Evolutionary conservation across 2,113 vertebrate genomes (phyloP).

Genomic region (Protobothrops flavoviridis): DNA sequence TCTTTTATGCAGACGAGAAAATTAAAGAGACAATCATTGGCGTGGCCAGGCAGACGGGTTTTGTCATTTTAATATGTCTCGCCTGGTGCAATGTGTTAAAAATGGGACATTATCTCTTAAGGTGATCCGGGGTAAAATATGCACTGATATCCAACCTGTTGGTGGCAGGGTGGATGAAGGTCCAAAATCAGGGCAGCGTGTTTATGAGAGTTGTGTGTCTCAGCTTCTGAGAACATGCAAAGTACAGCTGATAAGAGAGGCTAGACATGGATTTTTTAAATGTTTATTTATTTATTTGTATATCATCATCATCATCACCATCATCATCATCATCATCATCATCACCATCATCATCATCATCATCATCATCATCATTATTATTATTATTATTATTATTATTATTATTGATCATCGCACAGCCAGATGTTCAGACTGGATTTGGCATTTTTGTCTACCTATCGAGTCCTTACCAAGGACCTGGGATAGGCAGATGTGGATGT

Average conservation of each 20-base stretch:
- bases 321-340: too few species aligned
- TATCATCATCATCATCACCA: too few species aligned
- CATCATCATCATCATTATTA: background rate
- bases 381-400: background rate
- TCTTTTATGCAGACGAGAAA: constrained; percentile 70
- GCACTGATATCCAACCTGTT: too few species aligned
- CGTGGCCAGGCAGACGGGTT: constrained; percentile 68
- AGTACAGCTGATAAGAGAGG: background rate
- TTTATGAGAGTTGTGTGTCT: background rate
- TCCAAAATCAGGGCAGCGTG: background rate
- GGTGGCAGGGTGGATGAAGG: background rate
- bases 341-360: too few species aligned
- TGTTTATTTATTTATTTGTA: background rate
- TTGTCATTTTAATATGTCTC: constrained; percentile 58
- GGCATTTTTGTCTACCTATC: too few species aligned
- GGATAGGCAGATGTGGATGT: too few species aligned
- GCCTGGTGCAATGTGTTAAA: constrained; percentile 60
- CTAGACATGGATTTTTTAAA: background rate
- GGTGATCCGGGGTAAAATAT: background rate
- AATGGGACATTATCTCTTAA: constrained; percentile 9
- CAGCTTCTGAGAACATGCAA: background rate
- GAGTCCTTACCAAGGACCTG: too few species aligned
- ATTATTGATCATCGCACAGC: too few species aligned
- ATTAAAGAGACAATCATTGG: constrained; percentile 70
- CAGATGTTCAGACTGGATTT: too few species aligned